Percentiles rank a stretch among this genome's conserved stretches.
phyloP scores from a whole-genome alignment of 2,888 invertebrate species.

The Drosophila limbata region DNA sequence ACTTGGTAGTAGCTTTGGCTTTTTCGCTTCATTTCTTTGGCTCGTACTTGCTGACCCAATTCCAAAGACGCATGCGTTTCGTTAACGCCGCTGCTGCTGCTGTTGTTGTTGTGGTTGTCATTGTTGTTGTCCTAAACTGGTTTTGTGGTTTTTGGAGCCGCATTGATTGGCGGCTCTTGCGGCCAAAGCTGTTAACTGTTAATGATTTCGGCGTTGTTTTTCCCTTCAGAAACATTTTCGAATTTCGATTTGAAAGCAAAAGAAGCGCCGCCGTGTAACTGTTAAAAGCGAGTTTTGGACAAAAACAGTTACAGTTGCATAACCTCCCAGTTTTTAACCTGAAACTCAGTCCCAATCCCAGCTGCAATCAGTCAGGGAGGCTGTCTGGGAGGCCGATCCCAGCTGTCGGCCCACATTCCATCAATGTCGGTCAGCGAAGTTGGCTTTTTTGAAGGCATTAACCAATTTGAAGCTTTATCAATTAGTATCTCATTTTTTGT shows the following conservation, averaged over 20 bases:
- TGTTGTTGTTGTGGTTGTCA: slow-evolving; percentile 51
- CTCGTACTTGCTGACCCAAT: slow-evolving; percentile 78
- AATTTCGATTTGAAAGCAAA: slow-evolving; percentile 76
- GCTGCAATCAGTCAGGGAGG: slow-evolving; percentile 8
- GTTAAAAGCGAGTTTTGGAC: slow-evolving; percentile 51
- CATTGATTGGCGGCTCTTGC: slow-evolving; percentile 63
- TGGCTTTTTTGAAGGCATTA: slow-evolving; percentile 17
- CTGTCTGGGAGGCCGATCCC: slow-evolving; percentile 19
- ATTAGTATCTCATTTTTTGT: slow-evolving; percentile 48
- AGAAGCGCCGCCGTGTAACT: slow-evolving; percentile 62
- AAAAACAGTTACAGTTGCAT: slow-evolving; percentile 52
- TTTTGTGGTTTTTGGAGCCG: slow-evolving; percentile 60
- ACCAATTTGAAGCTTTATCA: slow-evolving; percentile 33
- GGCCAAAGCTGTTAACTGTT: slow-evolving; percentile 72
- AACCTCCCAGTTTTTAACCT: slow-evolving; percentile 27
- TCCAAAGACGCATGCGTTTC: slow-evolving; percentile 73
- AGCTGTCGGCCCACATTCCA: slow-evolving; percentile 65
- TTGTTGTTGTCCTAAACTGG: slow-evolving; percentile 73
- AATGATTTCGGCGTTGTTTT: slow-evolving; percentile 70
- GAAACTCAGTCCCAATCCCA: slow-evolving; percentile 16
- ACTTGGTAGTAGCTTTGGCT: slow-evolving; percentile 53
- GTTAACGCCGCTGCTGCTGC: slow-evolving; percentile 50
- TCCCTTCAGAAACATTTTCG: slow-evolving; percentile 62
- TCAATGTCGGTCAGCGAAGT: slow-evolving; percentile 61
- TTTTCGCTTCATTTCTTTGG: slow-evolving; percentile 59